Evolutionary conservation across 2,113 vertebrate species (phyloP).

Genomic region (Asarcornis scutulata): DNA sequence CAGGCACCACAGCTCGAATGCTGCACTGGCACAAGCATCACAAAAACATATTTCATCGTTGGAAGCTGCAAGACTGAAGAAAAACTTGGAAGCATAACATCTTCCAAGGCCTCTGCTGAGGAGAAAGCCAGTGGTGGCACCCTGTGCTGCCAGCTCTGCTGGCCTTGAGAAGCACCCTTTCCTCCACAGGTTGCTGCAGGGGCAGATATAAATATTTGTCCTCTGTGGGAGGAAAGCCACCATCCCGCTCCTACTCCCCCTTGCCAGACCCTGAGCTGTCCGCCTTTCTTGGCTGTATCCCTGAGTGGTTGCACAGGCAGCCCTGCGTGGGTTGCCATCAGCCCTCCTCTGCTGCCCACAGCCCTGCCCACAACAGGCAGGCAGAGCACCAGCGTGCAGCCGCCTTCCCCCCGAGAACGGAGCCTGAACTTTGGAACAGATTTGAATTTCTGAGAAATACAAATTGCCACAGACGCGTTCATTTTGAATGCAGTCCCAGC

Average conservation of each 20-base stretch:
- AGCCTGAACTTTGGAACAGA: not conserved
- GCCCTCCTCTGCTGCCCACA: slow-evolving; percentile 53
- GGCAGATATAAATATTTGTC: too few species aligned
- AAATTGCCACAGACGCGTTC: not conserved
- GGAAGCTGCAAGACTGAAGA: not conserved
- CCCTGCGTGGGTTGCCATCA: slow-evolving; percentile 58
- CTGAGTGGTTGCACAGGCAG: slow-evolving; percentile 70
- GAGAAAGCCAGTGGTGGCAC: not conserved
- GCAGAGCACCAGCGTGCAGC: slow-evolving; percentile 28
- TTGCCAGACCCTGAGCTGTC: not conserved
- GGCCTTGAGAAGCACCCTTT: rapidly evolving
- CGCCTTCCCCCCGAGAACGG: not conserved
- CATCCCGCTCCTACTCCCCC: rapidly evolving
- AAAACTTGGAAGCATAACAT: rapidly evolving
- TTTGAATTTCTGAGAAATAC: not conserved
- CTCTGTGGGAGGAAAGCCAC: too few species aligned
- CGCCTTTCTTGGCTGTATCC: slow-evolving; percentile 55
- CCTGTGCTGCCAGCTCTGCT: not conserved
- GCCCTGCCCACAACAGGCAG: slow-evolving; percentile 50
- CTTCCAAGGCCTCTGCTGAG: not conserved
- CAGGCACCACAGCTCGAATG: rapidly evolving
- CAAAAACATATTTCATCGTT: rapidly evolving
- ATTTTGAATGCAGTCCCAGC: not conserved
- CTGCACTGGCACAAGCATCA: not conserved
- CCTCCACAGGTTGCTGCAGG: not conserved